A percentile compares a stretch with the other conserved stretches of the same genome.
These are phyloP conservation scores for Syritta pipiens DNA, from an alignment of 2,888 invertebrate genomes.

Conservation along the genomic window DNA sequence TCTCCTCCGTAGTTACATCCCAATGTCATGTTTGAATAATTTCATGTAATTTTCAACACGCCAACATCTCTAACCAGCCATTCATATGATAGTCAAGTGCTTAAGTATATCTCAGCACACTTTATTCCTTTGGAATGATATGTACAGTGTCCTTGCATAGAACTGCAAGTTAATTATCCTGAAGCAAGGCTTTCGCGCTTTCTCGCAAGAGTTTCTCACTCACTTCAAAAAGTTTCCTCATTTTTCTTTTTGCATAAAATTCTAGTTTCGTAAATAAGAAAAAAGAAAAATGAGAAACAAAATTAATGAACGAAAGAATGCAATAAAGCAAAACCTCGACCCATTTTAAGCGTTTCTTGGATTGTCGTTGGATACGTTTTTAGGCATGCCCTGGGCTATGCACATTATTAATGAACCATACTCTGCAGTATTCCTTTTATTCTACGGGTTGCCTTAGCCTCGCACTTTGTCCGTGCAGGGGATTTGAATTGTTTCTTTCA, in stretches of 20 bases:
- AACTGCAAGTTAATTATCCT: conserved; percentile 23
- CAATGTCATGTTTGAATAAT: no score
- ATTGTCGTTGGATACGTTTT: conserved; percentile 12
- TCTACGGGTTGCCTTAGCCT: conserved; percentile 14
- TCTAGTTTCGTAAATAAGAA: conserved; percentile 5
- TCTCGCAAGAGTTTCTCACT: no score
- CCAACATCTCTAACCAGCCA: no score
- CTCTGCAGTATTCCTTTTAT: conserved; percentile 9
- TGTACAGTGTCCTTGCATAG: neutral
- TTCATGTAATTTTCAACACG: no score
- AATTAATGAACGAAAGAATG: neutral
- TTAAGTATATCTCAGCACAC: no score
- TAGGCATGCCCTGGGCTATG: conserved; percentile 4
- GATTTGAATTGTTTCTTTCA: neutral
- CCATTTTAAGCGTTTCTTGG: neutral
- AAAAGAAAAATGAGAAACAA: neutral
- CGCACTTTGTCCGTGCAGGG: conserved; percentile 5
- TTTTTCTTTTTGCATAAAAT: conserved; percentile 12
- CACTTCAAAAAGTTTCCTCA: conserved; percentile 18
- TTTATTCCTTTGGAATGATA: no score
- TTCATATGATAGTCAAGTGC: no score
- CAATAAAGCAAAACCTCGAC: conserved; percentile 25
- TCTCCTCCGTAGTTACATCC: no score
- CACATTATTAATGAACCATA: conserved; percentile 26
- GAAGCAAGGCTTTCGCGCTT: conserved; percentile 6